Evolutionary conservation across 2,888 invertebrate genomes (phyloP).

Genomic region (Plutella xylostella): DNA sequence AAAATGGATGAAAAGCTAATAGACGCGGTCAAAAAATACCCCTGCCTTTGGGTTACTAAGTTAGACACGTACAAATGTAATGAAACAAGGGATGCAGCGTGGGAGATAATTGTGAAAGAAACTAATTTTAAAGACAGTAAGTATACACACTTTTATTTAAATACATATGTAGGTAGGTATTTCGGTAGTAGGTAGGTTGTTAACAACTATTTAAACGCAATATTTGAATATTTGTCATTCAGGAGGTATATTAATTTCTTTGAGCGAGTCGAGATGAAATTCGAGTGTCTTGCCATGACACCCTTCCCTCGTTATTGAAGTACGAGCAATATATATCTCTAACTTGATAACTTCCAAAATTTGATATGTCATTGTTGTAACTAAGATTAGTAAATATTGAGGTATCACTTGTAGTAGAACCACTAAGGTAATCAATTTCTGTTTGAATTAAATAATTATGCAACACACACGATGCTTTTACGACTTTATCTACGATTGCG

Average conservation of each 20-base stretch:
- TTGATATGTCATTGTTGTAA: conserved; percentile 8
- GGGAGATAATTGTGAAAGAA: background rate
- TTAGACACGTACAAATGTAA: background rate
- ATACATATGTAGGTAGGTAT: background rate
- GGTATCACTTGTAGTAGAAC: background rate
- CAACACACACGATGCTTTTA: conserved; percentile 14
- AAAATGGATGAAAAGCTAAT: background rate
- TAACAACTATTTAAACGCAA: background rate
- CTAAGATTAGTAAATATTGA: background rate
- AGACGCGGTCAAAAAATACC: background rate
- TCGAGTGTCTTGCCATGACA: conserved; percentile 17
- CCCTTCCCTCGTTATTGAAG: conserved; percentile 13
- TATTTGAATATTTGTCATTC: background rate
- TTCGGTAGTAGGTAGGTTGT: background rate
- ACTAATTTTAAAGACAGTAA: background rate
- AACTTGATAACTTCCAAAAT: conserved; percentile 16
- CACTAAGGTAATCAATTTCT: conserved; percentile 9
- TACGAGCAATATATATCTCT: conserved; percentile 17
- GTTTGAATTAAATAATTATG: background rate
- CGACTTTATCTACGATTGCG: conserved; percentile 16
- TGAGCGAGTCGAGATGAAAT: conserved; percentile 12
- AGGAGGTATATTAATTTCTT: conserved; percentile 12
- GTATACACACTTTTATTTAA: background rate
- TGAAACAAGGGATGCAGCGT: background rate
- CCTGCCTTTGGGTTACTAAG: background rate